Conservation (phyloP, 2,888 invertebrate genomes). For the Hyposoter dolosus region DNA sequence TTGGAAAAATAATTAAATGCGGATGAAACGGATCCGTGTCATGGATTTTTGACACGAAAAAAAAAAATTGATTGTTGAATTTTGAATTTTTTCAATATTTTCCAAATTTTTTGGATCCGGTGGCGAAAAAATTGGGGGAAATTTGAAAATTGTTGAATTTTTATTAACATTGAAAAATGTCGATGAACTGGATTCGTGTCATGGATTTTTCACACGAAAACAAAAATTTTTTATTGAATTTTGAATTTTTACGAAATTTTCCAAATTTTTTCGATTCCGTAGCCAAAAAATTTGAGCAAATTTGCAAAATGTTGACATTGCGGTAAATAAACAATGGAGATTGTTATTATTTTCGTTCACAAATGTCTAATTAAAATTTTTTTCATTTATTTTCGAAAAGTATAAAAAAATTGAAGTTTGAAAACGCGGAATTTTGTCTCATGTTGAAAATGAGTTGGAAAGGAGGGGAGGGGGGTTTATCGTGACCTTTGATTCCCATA, state of each 20-base stretch:
- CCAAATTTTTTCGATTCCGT: background rate
- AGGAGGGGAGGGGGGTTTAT: background rate
- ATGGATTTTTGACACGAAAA: too few relatives aligned
- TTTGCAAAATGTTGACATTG: background rate
- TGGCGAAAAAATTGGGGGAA: too few relatives aligned
- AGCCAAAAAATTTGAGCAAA: background rate
- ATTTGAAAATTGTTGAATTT: background rate
- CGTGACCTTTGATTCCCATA: conserved; percentile 5
- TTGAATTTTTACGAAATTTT: background rate
- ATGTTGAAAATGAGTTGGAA: background rate
- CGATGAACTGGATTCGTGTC: background rate
- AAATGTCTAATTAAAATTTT: background rate
- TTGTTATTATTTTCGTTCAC: background rate
- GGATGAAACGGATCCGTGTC: too few relatives aligned
- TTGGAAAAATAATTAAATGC: too few relatives aligned
- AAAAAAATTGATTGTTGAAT: too few relatives aligned
- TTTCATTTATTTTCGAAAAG: background rate
- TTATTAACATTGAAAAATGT: background rate
- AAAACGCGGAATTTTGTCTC: background rate
- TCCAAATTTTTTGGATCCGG: background rate
- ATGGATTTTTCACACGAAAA: too few relatives aligned
- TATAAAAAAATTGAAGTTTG: background rate
- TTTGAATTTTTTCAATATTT: too few relatives aligned
- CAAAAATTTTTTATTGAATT: background rate
- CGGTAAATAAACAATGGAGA: background rate